Conservation (phyloP, 2,888 invertebrate genomes). For the Agrotis exclamationis region DNA sequence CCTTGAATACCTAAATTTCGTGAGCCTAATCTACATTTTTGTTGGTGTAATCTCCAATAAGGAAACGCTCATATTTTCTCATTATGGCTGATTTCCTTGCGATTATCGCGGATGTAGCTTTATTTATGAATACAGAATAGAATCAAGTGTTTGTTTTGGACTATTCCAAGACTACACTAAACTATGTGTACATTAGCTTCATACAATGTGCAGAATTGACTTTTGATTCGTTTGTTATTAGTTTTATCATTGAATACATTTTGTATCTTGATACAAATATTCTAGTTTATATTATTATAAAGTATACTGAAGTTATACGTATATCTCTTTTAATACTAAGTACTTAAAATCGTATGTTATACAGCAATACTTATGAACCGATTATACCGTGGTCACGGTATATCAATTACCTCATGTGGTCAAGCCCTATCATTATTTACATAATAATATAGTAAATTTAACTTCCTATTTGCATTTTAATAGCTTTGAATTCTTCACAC, state of each 20-base stretch:
- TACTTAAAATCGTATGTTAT: constrained; percentile 35
- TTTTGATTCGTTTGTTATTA: constrained; percentile 21
- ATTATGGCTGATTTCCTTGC: constrained; percentile 56
- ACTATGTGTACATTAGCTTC: constrained; percentile 21
- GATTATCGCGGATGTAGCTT: constrained; percentile 48
- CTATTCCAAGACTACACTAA: constrained; percentile 25
- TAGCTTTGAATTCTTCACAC: constrained; percentile 79
- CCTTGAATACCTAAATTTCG: constrained; percentile 74
- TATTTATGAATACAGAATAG: constrained; percentile 53
- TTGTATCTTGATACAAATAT: constrained; percentile 1
- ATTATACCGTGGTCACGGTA: constrained; percentile 52
- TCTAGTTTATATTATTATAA: constrained; percentile 25
- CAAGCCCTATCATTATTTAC: constrained; percentile 58
- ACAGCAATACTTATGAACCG: constrained; percentile 34
- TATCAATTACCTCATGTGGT: constrained; percentile 61
- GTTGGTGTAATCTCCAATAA: constrained; percentile 55
- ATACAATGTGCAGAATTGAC: background rate
- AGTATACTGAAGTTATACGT: constrained; percentile 11
- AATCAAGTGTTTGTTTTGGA: constrained; percentile 39
- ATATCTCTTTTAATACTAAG: constrained; percentile 27
- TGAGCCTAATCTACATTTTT: constrained; percentile 65
- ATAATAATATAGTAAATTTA: constrained; percentile 73
- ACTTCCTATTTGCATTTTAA: constrained; percentile 86
- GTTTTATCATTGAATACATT: constrained; percentile 11
- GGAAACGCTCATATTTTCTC: constrained; percentile 59